Evolutionary conservation across 2,797 vertebrate genomes (phyloP), one percentile per base, ranked within the genome.

Genomic region (Hybognathus amarus): DNA sequence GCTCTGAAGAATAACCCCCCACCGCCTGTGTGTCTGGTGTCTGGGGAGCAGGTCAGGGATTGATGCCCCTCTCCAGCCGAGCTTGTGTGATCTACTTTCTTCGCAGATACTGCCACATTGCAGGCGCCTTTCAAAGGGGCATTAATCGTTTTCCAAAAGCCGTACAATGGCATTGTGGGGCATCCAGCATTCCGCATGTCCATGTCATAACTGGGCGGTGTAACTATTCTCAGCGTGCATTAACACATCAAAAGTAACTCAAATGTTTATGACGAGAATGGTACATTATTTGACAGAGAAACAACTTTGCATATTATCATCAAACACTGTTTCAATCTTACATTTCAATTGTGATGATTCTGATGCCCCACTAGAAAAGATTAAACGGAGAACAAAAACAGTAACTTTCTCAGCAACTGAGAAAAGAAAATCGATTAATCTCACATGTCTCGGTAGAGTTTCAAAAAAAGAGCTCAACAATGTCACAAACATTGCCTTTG

Each of bases 141-240:
- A 70, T 84, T 84, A 80, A 68, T 38, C 36, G 42, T 38, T 86
- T 86, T 88, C 74, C 63, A 78, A 83, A 86, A 78, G 63, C 33
- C n/a, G 22, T 33, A 85, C 83, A 87, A 87, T 67, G 81, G 80
- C 87, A 86, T 86, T 45, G 85, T 70, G 30, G 88, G 88, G 47
- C 52, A 30, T 61, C 66, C 59, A 54, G 59, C 82, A 66, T 66
- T 85, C 83, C 33, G n/a, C 59, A 61, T 70, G 77, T 47, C 79
- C 74, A 63, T 70, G 80, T 83, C 84, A 85, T 74, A 83, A 80
- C 67, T 56, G 74, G 24, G 45, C 54, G 33, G 36, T 45, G 47
- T 4, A 42, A 30, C 22, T 74, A 7, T n/a, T 75, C 70, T 52
- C n/a, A 38, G 42, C n/a, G 0, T 38, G 70, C 11, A 10, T 70